Evolutionary conservation across 1,140 invertebrate genomes (phyloP).

Genomic region (Liolophura sinensis): DNA sequence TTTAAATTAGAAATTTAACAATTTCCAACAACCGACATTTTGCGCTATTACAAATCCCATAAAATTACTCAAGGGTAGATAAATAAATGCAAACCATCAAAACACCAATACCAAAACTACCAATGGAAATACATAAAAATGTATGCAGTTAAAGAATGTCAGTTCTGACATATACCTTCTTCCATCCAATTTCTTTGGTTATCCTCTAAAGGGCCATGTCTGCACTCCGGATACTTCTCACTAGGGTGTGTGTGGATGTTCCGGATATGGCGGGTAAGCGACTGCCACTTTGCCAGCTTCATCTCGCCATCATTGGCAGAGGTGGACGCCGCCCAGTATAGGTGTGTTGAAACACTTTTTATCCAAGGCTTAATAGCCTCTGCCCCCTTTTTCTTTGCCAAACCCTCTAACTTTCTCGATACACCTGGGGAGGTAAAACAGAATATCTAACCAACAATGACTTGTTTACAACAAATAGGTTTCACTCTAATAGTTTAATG

Average conservation of each 20-base stretch:
- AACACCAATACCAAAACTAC: too few species aligned
- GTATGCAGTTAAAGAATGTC: too few species aligned
- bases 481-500: too few species aligned
- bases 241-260: conserved; percentile 20
- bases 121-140: too few species aligned
- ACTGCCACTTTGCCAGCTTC: conserved; percentile 20
- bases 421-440: conserved; percentile 9
- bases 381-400: conserved; percentile 17
- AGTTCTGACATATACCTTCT: conserved; percentile 16
- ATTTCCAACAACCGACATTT: too few species aligned
- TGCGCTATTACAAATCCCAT: too few species aligned
- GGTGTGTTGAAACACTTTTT: conserved; percentile 18
- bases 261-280: conserved; percentile 18
- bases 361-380: conserved; percentile 11
- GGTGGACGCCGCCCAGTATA: conserved; percentile 26
- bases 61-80: too few species aligned
- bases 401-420: conserved; percentile 12
- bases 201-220: conserved; percentile 12
- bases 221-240: conserved; percentile 11
- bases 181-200: conserved; percentile 19
- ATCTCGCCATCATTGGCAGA: conserved; percentile 13
- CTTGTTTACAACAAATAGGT: too few species aligned
- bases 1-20: too few species aligned
- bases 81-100: too few species aligned
- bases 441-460: not conserved